phyloP scores from a whole-genome alignment of 2,888 invertebrate species.

The Rapana venosa region DNA sequence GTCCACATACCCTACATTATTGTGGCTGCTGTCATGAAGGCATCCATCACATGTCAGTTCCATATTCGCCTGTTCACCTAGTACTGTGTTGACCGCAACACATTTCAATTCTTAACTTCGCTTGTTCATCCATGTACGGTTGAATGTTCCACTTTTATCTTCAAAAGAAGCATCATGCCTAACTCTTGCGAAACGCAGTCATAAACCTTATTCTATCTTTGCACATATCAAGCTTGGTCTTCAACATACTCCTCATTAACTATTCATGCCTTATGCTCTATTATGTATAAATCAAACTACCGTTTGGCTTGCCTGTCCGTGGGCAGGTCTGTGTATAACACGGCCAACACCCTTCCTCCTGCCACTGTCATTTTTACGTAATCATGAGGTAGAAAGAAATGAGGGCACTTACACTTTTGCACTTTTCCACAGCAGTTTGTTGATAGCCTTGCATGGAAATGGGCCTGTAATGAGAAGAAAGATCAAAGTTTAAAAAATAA shows the following conservation, averaged over 20 bases:
- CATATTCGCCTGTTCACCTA: not conserved
- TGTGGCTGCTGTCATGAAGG: not conserved
- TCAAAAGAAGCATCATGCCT: no score
- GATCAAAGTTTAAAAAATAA: not conserved
- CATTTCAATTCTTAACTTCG: not conserved
- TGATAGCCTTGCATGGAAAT: constrained; percentile 96
- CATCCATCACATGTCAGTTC: no score
- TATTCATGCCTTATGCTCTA: no score
- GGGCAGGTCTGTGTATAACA: not conserved
- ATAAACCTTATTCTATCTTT: no score
- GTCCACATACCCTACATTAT: not conserved
- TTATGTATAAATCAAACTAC: no score
- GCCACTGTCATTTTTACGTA: no score
- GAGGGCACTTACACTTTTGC: constrained; percentile 76
- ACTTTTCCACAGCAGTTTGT: constrained; percentile 83
- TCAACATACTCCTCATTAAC: no score
- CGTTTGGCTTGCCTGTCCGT: no score
- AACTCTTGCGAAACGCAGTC: no score
- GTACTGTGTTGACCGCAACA: no score
- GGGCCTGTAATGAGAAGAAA: constrained; percentile 82
- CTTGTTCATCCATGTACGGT: not conserved
- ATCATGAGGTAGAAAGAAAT: not conserved
- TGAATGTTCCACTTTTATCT: no score
- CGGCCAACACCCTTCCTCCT: not conserved
- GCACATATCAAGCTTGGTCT: no score